These are phyloP conservation scores for Nephotettix cincticeps DNA, from an alignment of 1,140 invertebrate genomes.

Conservation along the genomic window DNA sequence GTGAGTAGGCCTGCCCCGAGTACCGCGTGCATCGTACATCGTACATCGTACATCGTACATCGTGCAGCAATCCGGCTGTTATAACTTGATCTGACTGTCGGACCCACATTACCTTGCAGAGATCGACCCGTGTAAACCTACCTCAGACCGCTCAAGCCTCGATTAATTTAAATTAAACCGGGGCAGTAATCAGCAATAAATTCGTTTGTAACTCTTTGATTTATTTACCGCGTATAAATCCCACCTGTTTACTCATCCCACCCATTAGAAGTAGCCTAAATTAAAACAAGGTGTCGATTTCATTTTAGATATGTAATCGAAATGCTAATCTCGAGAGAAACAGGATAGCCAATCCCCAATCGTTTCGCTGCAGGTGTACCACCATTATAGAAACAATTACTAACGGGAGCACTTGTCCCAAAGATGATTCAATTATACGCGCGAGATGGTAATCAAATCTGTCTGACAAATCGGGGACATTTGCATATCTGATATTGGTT, in stretches of 20 bases:
- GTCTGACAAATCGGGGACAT: not conserved
- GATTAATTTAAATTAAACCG: slow-evolving; percentile 17
- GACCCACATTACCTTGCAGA: no score
- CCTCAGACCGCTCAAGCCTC: not conserved
- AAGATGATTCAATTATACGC: slow-evolving; percentile 7
- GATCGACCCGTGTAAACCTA: no score
- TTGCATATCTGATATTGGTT: no score
- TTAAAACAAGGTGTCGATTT: slow-evolving; percentile 23
- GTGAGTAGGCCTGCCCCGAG: no score
- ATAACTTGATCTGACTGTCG: no score
- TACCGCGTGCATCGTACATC: no score
- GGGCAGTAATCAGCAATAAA: slow-evolving; percentile 9
- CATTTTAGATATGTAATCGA: slow-evolving; percentile 16
- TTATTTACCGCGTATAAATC: not conserved
- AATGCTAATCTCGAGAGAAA: not conserved
- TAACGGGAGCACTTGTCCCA: not conserved
- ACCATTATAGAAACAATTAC: not conserved
- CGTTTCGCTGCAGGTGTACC: not conserved
- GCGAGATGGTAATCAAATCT: not conserved
- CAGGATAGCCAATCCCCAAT: not conserved
- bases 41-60: no score
- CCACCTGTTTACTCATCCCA: not conserved
- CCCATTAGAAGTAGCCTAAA: not conserved
- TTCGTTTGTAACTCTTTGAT: not conserved
- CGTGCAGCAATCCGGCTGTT: no score